A percentile compares a stretch with the other conserved stretches of the same genome.
phyloP scores from a whole-genome alignment of 2,888 invertebrate genomes.

The Sinopyrophorus schimmeli region DNA sequence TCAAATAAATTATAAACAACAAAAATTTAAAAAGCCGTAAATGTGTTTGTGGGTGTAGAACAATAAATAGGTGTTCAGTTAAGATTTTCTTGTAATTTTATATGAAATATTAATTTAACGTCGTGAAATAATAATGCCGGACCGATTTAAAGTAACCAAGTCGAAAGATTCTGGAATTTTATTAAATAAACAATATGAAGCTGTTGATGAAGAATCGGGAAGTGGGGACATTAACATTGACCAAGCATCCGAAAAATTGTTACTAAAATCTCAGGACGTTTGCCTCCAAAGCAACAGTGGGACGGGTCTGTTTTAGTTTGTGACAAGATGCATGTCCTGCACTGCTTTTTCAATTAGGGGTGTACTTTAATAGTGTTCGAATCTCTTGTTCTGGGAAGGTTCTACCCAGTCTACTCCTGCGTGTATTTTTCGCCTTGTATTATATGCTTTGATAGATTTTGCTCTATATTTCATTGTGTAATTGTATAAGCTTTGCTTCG shows the following conservation, averaged over 20 bases:
- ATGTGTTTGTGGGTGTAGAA: slow-evolving; percentile 17
- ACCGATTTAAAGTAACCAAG: slow-evolving; percentile 42
- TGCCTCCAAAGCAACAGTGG: slow-evolving; percentile 25
- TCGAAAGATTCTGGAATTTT: slow-evolving; percentile 32
- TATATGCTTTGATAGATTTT: too few species aligned
- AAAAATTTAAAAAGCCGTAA: slow-evolving; percentile 10
- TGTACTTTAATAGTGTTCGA: too few species aligned
- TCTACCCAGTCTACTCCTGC: too few species aligned
- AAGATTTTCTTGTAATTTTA: neutral
- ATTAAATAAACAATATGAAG: slow-evolving; percentile 20
- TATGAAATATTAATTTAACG: neutral
- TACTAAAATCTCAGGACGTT: slow-evolving; percentile 34
- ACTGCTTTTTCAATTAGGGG: slow-evolving; percentile 21
- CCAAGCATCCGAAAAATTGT: slow-evolving; percentile 36
- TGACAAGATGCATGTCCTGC: slow-evolving; percentile 20
- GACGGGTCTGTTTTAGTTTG: slow-evolving; percentile 33
- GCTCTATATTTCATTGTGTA: too few species aligned
- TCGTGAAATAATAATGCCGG: slow-evolving; percentile 35
- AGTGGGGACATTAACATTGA: slow-evolving; percentile 18
- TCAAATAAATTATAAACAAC: slow-evolving; percentile 17
- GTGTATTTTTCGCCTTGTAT: too few species aligned
- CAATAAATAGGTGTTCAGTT: neutral
- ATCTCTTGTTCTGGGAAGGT: too few species aligned
- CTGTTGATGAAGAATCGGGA: slow-evolving; percentile 7
- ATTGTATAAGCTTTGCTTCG: too few species aligned